phyloP scores from a whole-genome alignment of 2,113 vertebrate species.

The Ageneiosus marmoratus region DNA sequence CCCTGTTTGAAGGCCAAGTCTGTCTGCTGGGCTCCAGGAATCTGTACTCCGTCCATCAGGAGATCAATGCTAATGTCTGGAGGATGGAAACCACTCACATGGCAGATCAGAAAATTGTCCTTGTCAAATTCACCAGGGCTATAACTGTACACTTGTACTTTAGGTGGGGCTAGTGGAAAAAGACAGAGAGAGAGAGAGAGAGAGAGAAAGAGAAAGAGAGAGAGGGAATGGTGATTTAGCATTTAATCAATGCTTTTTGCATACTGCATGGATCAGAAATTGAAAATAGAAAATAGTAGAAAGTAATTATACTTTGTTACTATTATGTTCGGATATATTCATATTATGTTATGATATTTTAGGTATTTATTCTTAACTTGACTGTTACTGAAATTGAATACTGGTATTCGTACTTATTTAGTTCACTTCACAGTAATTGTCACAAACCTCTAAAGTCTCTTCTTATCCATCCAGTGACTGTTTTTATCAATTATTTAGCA shows the following conservation, averaged over 20 bases:
- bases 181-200: too few species aligned
- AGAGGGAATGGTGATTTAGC: not conserved
- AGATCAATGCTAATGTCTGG: slow-evolving; percentile 71
- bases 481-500: not conserved
- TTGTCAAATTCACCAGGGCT: not conserved
- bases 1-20: slow-evolving; percentile 79
- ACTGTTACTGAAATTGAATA: not conserved
- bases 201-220: not conserved
- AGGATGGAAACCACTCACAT: slow-evolving; percentile 75
- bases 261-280: not conserved
- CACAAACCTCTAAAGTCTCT: not conserved
- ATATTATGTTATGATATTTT: not conserved
- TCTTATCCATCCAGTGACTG: not conserved
- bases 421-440: not conserved
- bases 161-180: slow-evolving; percentile 2
- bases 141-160: slow-evolving; percentile 67
- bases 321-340: not conserved
- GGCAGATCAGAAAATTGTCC: slow-evolving; percentile 76
- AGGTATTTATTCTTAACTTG: not conserved
- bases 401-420: not conserved
- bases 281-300: too few species aligned
- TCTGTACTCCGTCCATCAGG: slow-evolving; percentile 44
- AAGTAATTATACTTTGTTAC: not conserved
- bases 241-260: not conserved
- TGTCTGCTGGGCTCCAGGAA: rapidly evolving